Conservation (phyloP, 2,797 vertebrate genomes). For the Periophthalmus magnuspinnatus region DNA sequence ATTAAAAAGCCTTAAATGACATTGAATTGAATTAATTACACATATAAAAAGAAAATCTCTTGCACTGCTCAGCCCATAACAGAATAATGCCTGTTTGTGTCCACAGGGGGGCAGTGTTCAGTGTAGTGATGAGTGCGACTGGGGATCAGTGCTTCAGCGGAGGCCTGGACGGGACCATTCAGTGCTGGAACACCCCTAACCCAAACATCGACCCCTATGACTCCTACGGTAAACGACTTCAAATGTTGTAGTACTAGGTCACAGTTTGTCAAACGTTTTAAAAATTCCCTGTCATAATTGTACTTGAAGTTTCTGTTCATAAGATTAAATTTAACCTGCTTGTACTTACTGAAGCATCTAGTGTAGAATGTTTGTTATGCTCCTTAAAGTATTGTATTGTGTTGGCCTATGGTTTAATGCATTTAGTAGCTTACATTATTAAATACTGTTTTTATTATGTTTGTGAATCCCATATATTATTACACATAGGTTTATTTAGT, state of each 20-base stretch:
- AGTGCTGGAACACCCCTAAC: slow-evolving; percentile 96
- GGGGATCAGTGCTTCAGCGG: slow-evolving; percentile 98
- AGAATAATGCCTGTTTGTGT: neutral
- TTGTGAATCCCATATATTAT: neutral
- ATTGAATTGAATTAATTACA: neutral
- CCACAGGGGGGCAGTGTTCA: slow-evolving; percentile 91
- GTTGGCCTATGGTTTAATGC: too few relatives aligned
- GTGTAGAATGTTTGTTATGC: too few relatives aligned
- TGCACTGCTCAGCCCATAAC: neutral
- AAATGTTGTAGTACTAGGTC: neutral
- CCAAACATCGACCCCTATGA: slow-evolving; percentile 97
- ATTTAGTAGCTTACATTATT: too few relatives aligned
- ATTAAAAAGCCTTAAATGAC: neutral
- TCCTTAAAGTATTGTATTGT: too few relatives aligned
- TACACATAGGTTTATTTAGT: neutral
- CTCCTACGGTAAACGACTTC: slow-evolving; percentile 83
- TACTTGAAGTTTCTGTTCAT: neutral
- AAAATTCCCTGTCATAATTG: neutral
- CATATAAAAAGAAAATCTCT: neutral
- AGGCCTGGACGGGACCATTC: slow-evolving; percentile 92
- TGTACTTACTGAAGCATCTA: neutral
- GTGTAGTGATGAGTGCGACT: slow-evolving; percentile 93
- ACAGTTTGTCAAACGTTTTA: neutral
- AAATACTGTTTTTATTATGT: too few relatives aligned
- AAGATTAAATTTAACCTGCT: neutral